Conservation (phyloP, 1,140 invertebrate genomes). For the Sitophilus oryzae region DNA sequence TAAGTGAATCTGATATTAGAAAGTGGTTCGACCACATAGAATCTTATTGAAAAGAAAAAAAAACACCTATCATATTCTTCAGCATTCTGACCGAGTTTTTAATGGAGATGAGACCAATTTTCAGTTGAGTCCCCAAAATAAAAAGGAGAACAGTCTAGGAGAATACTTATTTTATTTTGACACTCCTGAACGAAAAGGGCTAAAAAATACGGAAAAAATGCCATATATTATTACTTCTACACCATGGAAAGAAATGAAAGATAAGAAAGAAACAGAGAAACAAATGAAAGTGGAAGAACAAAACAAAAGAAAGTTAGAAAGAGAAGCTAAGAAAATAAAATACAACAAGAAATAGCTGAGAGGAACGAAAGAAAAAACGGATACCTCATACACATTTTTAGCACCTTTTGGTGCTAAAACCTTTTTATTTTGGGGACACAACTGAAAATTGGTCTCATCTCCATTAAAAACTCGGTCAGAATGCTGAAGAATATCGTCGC, state of each 20-base stretch:
- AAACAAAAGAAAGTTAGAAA: constrained; percentile 2
- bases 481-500: no score
- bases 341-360: no score
- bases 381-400: no score
- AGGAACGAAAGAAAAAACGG: no score
- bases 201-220: constrained; percentile 20
- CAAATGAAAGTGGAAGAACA: not conserved
- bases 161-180: constrained; percentile 9
- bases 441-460: no score
- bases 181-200: no score
- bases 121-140: no score
- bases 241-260: not conserved
- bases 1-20: no score
- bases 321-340: not conserved
- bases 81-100: constrained; percentile 30
- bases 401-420: no score
- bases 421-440: no score
- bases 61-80: constrained; percentile 31
- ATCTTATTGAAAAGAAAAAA: constrained; percentile 31
- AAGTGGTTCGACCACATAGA: constrained; percentile 41
- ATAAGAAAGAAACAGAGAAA: not conserved
- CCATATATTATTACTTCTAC: constrained; percentile 16
- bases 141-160: constrained; percentile 19
- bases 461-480: no score
- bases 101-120: constrained; percentile 43